phyloP scores from a whole-genome alignment of 2,113 vertebrate species.

The Hemiprocne comata region DNA sequence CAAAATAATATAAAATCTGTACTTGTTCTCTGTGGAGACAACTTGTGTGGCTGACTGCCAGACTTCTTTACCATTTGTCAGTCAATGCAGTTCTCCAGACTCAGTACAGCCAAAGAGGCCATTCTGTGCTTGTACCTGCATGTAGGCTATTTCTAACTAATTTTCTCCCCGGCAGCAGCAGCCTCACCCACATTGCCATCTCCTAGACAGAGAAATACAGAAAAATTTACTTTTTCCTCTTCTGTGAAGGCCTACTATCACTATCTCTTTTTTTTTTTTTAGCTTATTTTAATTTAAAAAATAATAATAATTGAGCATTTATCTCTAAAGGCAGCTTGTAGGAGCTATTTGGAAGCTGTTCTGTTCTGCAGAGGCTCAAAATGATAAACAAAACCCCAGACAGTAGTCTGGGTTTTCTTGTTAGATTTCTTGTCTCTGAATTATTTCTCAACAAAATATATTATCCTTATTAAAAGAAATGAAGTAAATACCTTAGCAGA shows the following conservation, averaged over 20 bases:
- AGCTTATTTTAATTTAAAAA: background rate
- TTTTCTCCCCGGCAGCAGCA: background rate
- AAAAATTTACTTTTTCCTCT: background rate
- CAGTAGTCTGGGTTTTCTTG: background rate
- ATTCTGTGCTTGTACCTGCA: background rate
- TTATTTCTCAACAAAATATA: background rate
- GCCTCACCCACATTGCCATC: background rate
- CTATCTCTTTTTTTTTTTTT: background rate
- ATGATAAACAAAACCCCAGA: background rate
- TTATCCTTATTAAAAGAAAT: background rate
- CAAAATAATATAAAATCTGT: background rate
- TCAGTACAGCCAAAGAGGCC: background rate
- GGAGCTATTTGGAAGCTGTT: background rate
- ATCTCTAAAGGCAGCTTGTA: background rate
- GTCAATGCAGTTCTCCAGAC: background rate
- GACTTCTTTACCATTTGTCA: background rate
- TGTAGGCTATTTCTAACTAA: background rate
- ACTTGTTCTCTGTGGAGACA: background rate
- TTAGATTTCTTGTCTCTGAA: background rate
- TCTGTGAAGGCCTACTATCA: background rate
- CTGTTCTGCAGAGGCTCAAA: background rate
- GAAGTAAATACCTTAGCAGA: background rate
- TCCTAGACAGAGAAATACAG: background rate
- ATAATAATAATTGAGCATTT: background rate
- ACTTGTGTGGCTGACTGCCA: background rate